Base-by-base conservation (phyloP, 2,113 vertebrate species). In the Paraplagusia blochii region DNA sequence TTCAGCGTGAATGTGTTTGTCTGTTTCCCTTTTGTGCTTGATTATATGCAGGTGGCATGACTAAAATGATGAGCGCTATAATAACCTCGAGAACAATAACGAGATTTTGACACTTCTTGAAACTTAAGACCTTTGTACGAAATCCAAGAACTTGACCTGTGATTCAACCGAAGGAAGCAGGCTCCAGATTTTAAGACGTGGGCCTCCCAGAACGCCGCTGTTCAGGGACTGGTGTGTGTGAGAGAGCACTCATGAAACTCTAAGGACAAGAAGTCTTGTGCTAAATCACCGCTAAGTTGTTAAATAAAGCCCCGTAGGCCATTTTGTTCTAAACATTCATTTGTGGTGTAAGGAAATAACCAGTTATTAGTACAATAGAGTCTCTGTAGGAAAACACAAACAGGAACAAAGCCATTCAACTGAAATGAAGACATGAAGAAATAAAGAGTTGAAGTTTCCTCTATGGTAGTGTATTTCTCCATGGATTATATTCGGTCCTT, bases 1-100 rank as follows among this genome's bases (percentile, higher is more conserved):
- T 50, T 44, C 51, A 53, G 35, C 35, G 58, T 61, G 46, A 65
- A 58, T 58, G 34, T 57, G 53, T 66, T 51, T 53, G 15, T 57
- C 13, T 33, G 16, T 43, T 15, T 15, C 19, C 76, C 13, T 69
- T 53, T 14, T 67, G n/a, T 55, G n/a, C 42, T 35, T 58, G 57
- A 46, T 17, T 72, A 55, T 16, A 16, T 47, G 22, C 22, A 29
- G 22, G 22, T 29, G 22, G 6, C 22, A 29, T 29, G 22, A 29
- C 22, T 29, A 29, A 29, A 29, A 14, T 40, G 34, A 50, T 38
- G 38, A 42, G 33, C 11, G 8, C 2, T 47, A 10, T 15, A 5
- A 50, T 17, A 14, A 35, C 22, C 34, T 4, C 33, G 19, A 34
- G 7, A 9, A 3, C 4, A 11, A 11, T 36, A 5, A 5, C 8